A percentile compares a stretch with the other conserved stretches of the same genome.
Conservation (phyloP, 2,797 vertebrate species). For the Pteronotus mesoamericanus region DNA sequence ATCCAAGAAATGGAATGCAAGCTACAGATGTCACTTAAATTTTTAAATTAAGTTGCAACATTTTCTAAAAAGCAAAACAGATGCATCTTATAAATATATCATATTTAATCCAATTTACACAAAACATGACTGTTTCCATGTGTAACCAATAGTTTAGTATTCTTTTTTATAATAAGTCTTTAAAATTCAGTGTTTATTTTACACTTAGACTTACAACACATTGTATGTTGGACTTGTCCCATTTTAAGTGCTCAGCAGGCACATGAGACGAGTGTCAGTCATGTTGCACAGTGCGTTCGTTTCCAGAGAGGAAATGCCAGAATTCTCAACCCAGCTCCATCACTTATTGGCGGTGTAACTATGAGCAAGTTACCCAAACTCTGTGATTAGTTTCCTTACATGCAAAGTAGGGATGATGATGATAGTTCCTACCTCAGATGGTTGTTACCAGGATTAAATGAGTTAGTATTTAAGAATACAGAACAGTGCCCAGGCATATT, state of each 20-base stretch:
- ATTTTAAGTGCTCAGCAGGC: not conserved
- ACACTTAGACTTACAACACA: not conserved
- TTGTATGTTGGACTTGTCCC: not conserved
- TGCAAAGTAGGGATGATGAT: not conserved
- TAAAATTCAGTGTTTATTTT: not conserved
- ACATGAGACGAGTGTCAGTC: no score
- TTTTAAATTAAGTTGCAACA: not conserved
- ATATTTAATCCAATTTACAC: not conserved
- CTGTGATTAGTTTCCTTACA: not conserved
- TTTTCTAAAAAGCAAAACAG: not conserved
- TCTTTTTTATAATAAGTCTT: not conserved
- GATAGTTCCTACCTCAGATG: not conserved
- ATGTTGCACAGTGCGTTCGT: accelerated
- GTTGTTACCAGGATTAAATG: not conserved
- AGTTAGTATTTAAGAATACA: not conserved
- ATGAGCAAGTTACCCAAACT: not conserved
- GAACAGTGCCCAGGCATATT: not conserved
- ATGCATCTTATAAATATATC: not conserved
- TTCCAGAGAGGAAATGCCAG: not conserved
- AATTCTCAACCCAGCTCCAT: not conserved
- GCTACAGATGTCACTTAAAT: not conserved
- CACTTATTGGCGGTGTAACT: not conserved
- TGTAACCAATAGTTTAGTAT: not conserved
- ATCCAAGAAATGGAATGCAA: not conserved
- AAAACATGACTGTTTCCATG: not conserved